These are phyloP conservation scores for Bruchidius siliquastri DNA, from an alignment of 2,888 invertebrate species.

Conservation along the genomic window DNA sequence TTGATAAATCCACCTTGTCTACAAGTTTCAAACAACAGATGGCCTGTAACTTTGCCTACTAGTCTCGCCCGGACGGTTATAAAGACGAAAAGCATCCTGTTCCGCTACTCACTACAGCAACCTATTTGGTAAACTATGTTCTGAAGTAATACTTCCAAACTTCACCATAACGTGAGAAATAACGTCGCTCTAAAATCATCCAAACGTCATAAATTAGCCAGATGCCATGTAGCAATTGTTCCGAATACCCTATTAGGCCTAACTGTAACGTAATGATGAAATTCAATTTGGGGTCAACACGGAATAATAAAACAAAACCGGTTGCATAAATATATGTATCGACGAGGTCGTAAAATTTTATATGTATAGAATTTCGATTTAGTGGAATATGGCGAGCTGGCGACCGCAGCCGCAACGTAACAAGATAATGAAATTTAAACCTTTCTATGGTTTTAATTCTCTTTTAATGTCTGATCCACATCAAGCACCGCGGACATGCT, in stretches of 20 bases:
- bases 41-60: too few species aligned
- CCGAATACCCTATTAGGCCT: background rate
- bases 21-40: too few species aligned
- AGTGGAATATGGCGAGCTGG: background rate
- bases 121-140: too few species aligned
- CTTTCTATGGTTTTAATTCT: background rate
- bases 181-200: too few species aligned
- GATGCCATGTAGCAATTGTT: background rate
- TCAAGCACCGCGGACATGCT: background rate
- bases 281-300: background rate
- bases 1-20: too few species aligned
- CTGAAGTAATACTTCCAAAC: too few species aligned
- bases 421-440: background rate
- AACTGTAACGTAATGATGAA: background rate
- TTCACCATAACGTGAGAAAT: too few species aligned
- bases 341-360: background rate
- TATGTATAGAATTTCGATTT: background rate
- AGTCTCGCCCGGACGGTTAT: too few species aligned
- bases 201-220: background rate
- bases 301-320: background rate
- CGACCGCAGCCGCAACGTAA: background rate
- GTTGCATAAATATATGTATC: background rate
- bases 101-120: too few species aligned
- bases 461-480: background rate
- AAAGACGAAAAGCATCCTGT: too few species aligned